A percentile compares a stretch with the other conserved stretches of the same genome.
Conservation (phyloP, 2,888 invertebrate genomes). For the Elysia crispata region DNA sequence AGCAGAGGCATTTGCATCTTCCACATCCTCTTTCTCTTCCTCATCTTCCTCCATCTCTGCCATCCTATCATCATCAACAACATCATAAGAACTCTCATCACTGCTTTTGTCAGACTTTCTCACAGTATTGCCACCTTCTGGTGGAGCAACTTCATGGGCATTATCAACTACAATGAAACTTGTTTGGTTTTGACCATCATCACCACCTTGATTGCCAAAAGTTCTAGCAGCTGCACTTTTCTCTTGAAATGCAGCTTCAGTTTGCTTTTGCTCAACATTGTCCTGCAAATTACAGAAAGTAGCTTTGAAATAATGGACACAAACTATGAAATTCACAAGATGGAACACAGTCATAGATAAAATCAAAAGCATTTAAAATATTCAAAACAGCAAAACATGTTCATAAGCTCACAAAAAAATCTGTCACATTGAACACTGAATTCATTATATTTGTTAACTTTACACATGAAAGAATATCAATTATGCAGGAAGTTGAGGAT, state of each 20-base stretch:
- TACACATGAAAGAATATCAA: too few relatives aligned
- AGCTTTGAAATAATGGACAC: too few relatives aligned
- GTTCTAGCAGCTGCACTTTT: background rate
- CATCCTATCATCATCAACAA: conserved; percentile 37
- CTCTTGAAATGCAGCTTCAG: background rate
- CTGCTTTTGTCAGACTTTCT: conserved; percentile 48
- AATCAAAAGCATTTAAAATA: too few relatives aligned
- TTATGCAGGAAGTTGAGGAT: too few relatives aligned
- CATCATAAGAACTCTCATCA: conserved; percentile 49
- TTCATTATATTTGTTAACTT: too few relatives aligned
- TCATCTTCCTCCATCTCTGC: conserved; percentile 26
- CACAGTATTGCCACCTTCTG: background rate
- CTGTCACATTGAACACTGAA: too few relatives aligned
- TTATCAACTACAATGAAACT: conserved; percentile 44
- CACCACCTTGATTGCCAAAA: background rate
- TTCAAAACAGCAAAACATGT: too few relatives aligned
- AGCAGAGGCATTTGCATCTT: conserved; percentile 13
- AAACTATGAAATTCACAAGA: too few relatives aligned
- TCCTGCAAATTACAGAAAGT: background rate
- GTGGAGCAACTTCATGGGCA: background rate
- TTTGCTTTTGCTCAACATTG: background rate
- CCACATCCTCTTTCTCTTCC: conserved; percentile 17
- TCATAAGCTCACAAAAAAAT: too few relatives aligned
- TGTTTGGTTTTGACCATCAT: conserved; percentile 16
- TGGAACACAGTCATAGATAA: too few relatives aligned